Evolutionary conservation across 2,797 vertebrate genomes (phyloP), one percentile per base, ranked within the genome.

Genomic region (Lophius americanus): DNA sequence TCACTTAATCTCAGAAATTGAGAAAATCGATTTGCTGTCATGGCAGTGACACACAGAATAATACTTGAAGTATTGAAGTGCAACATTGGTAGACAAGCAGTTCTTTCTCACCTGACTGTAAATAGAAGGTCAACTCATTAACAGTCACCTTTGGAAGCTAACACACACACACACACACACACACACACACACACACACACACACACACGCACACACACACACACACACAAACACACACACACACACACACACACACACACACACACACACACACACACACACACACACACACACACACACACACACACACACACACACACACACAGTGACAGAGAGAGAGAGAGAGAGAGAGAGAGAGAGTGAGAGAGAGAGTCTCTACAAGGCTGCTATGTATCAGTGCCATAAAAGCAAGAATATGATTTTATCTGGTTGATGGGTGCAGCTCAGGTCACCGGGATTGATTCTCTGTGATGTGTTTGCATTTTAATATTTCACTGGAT

Each of bases 11-110:
- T 65, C 52, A 82, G 54, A 71, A 73, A 68, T 52, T 54, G 47
- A 10, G 60, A 43, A 58, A 77, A 77, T 74, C 49, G 64, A 58
- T 78, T 85, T 65, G 65, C 68, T 68, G 69, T 76, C 64, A 68
- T 76, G 56, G 44, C 75, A 68, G 55, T 56, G 67, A 83, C 57
- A 51, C 64, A 47, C 41, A 44, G 54, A 70, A 59, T 64, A 56
- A 37, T 0, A 54, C 44, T 46, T 43, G 56, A 52, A 54, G 47
- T 63, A 0, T 2, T 5, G 14, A 52, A 66, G 48, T 6, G 13
- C 37, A 9, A 42, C 41, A 42, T 10, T 35, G 9, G 36, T 1
- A 1, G 11, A 87, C 76, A 70, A 81, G 12, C 23, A 23, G 69
- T 58, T 63, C 38, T 13, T 56, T 12, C 55, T 69, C 41, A 60